Conservation (phyloP, 2,888 invertebrate species). For the Odontomyia ornata region DNA sequence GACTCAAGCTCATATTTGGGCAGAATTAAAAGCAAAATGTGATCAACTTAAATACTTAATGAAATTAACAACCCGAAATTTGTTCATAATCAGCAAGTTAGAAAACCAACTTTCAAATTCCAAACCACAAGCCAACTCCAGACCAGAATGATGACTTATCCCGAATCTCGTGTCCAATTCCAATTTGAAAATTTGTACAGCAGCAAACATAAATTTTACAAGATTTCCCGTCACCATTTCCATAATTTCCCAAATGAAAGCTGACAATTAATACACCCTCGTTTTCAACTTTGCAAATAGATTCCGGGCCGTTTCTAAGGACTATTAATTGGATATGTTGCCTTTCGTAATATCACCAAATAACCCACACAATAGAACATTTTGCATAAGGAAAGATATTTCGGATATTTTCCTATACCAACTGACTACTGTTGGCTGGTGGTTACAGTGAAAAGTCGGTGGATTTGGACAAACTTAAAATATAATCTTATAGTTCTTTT, state of each 20-base stretch:
- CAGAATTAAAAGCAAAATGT: slow-evolving; percentile 9
- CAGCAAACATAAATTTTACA: slow-evolving; percentile 18
- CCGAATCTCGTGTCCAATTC: neutral
- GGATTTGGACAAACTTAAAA: too few relatives aligned
- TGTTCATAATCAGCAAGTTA: slow-evolving; percentile 31
- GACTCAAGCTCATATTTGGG: neutral
- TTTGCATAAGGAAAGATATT: too few relatives aligned
- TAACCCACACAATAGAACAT: slow-evolving; percentile 18
- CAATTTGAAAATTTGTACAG: neutral
- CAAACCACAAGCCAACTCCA: neutral
- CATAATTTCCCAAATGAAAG: slow-evolving; percentile 42
- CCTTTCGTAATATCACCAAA: slow-evolving; percentile 4
- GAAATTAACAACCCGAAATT: slow-evolving; percentile 34
- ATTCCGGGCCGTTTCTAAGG: slow-evolving; percentile 27
- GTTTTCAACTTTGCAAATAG: slow-evolving; percentile 34
- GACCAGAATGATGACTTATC: neutral
- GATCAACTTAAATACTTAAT: slow-evolving; percentile 19
- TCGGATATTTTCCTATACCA: too few relatives aligned
- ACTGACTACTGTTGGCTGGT: too few relatives aligned
- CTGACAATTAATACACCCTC: slow-evolving; percentile 42
- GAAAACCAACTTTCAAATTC: neutral
- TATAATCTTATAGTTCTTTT: too few relatives aligned
- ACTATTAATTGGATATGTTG: slow-evolving; percentile 42
- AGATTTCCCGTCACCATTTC: slow-evolving; percentile 23
- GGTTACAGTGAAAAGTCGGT: too few relatives aligned